Evolutionary conservation across 2,113 vertebrate genomes (phyloP).

Genomic region (Halcyon malimbica): DNA sequence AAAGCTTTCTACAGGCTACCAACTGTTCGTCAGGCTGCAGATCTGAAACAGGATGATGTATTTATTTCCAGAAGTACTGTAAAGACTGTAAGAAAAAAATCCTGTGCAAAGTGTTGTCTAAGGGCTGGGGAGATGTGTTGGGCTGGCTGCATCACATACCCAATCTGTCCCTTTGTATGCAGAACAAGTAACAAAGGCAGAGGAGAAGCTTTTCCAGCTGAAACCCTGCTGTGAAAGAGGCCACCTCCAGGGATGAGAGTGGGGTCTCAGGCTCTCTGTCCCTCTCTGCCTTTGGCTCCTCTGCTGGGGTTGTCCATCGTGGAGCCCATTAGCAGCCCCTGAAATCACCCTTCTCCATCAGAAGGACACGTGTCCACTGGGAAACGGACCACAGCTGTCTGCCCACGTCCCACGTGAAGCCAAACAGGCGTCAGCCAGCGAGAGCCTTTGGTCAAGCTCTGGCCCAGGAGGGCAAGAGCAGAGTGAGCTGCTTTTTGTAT

Average conservation of each 20-base stretch:
- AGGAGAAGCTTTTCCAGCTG: neutral
- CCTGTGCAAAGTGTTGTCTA: neutral
- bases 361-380: fast-evolving
- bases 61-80: neutral
- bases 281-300: neutral
- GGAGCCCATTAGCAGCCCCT: neutral
- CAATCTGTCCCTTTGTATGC: neutral
- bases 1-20: neutral
- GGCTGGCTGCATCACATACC: neutral
- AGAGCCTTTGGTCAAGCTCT: no score
- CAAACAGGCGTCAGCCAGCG: neutral
- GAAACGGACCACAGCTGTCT: neutral
- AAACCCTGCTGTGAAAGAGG: neutral
- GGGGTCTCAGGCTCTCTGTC: neutral
- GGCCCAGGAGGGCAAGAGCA: fast-evolving
- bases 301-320: neutral
- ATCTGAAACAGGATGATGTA: neutral
- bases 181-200: neutral
- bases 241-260: neutral
- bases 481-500: neutral
- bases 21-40: neutral
- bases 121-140: neutral
- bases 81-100: neutral
- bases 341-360: neutral
- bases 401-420: fast-evolving